Conservation (phyloP, 2,113 vertebrate genomes). For the Carollia perspicillata region DNA sequence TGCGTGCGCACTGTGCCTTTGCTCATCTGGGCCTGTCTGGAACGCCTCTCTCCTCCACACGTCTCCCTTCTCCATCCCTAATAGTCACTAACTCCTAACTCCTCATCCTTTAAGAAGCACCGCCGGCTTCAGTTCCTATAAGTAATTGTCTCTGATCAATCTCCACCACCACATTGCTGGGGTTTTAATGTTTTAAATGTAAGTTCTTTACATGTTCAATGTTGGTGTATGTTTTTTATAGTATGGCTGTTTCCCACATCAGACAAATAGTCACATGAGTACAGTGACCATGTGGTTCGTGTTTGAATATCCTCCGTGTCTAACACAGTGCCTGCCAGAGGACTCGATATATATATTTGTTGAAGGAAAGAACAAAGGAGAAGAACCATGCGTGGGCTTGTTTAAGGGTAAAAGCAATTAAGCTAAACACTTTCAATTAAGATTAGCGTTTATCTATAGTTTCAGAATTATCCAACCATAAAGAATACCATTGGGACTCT, state of each 20-base stretch:
- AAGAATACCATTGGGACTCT: background rate
- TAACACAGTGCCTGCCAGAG: background rate
- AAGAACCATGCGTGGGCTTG: background rate
- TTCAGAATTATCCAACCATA: slow-evolving; percentile 25
- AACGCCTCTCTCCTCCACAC: background rate
- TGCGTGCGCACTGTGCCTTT: background rate
- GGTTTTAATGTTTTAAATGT: background rate
- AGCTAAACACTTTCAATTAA: slow-evolving; percentile 51
- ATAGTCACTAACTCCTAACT: background rate
- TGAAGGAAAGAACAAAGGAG: slow-evolving; percentile 25
- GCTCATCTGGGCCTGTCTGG: background rate
- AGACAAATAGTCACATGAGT: background rate
- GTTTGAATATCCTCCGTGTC: background rate
- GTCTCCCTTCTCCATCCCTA: background rate
- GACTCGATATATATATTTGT: background rate
- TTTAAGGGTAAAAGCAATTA: slow-evolving; percentile 50
- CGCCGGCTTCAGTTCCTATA: background rate
- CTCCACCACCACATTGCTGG: background rate
- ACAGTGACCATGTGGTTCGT: background rate
- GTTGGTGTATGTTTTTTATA: background rate
- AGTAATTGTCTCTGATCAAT: background rate
- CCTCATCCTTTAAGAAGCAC: background rate
- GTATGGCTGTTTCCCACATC: background rate
- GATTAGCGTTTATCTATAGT: slow-evolving; percentile 38
- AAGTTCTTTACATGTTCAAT: background rate